Conservation (phyloP, 1,140 invertebrate species). For the Teleopsis dalmanni region DNA sequence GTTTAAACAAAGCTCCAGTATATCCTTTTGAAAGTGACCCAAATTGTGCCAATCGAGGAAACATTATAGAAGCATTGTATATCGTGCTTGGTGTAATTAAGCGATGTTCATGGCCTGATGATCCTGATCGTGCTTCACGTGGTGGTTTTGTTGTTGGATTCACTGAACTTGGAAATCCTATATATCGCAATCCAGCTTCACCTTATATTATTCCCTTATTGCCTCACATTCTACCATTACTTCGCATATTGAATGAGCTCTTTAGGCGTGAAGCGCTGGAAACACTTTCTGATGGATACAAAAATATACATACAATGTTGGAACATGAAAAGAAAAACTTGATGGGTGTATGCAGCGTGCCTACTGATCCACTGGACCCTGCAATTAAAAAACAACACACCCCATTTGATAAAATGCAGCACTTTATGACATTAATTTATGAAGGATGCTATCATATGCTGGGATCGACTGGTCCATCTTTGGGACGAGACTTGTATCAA, state of each 20-base stretch:
- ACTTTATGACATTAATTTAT: constrained; percentile 61
- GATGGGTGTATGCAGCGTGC: constrained; percentile 50
- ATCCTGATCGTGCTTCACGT: constrained; percentile 65
- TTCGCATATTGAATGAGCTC: constrained; percentile 70
- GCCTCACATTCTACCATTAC: constrained; percentile 65
- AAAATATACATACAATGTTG: constrained; percentile 58
- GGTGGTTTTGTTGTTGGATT: constrained; percentile 74
- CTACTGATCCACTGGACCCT: constrained; percentile 44
- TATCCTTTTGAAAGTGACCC: constrained; percentile 42
- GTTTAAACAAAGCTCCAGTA: constrained; percentile 62
- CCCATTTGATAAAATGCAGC: constrained; percentile 71
- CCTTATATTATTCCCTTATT: constrained; percentile 71
- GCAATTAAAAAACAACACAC: constrained; percentile 47
- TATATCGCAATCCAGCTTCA: constrained; percentile 77
- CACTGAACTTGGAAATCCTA: constrained; percentile 65
- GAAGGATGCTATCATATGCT: constrained; percentile 72
- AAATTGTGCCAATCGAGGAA: constrained; percentile 46
- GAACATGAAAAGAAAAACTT: constrained; percentile 64
- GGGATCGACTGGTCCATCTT: constrained; percentile 65
- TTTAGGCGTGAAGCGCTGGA: constrained; percentile 61
- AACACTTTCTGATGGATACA: constrained; percentile 59
- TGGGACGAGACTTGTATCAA: constrained; percentile 76
- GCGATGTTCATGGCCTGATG: constrained; percentile 73
- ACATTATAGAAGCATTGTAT: constrained; percentile 58
- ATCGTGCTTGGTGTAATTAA: constrained; percentile 76